Evolutionary conservation across 2,113 vertebrate genomes (phyloP).

Genomic region (Naja naja): DNA sequence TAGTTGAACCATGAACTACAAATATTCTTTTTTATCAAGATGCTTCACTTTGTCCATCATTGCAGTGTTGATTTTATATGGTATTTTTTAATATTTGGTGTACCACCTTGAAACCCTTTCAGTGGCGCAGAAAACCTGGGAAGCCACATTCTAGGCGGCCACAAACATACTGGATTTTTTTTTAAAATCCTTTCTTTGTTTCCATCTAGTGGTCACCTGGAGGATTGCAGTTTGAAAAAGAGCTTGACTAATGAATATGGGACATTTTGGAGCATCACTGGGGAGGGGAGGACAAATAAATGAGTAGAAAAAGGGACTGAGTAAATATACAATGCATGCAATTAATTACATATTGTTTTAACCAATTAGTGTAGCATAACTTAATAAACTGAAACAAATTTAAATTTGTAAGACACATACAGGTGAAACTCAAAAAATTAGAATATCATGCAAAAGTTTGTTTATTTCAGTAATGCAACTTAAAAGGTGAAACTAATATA

Average conservation of each 20-base stretch:
- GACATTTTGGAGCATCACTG: not conserved
- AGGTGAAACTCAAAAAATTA: too few species aligned
- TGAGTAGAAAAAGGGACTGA: not conserved
- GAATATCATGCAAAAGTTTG: too few species aligned
- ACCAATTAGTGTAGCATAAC: not conserved
- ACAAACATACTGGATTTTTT: not conserved
- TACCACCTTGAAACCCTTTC: not conserved
- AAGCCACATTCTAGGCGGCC: not conserved
- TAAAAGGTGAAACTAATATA: too few species aligned
- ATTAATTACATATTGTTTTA: not conserved
- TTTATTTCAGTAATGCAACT: too few species aligned
- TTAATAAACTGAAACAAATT: not conserved
- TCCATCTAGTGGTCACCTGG: not conserved
- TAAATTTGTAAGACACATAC: not conserved
- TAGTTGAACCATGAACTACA: too few species aligned
- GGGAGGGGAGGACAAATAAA: not conserved
- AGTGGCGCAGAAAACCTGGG: too few species aligned
- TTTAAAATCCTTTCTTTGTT: not conserved
- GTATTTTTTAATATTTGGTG: not conserved
- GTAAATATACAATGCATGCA: not conserved
- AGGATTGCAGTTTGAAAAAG: not conserved
- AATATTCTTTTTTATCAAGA: not conserved
- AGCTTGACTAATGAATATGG: not conserved
- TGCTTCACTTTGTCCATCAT: not conserved
- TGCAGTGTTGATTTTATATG: not conserved